Evolutionary conservation across 2,797 vertebrate genomes (phyloP).

Genomic region (Hippocampus kuda): DNA sequence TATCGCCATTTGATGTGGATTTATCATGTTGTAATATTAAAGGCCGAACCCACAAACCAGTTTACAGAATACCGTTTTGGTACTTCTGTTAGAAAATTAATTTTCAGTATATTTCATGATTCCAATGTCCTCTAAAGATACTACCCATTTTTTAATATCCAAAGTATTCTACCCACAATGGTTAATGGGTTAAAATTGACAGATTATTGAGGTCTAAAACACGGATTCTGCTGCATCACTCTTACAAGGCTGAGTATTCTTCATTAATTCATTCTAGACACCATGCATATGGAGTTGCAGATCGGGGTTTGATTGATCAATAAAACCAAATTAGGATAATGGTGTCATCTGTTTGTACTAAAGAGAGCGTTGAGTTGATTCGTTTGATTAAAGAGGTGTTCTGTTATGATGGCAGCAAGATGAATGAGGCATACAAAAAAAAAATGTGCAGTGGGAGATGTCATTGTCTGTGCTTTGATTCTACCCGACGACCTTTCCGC

Average conservation of each 20-base stretch:
- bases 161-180: background rate
- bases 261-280: background rate
- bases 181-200: background rate
- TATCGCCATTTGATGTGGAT: too few species aligned
- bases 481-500: constrained; percentile 34
- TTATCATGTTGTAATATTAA: too few species aligned
- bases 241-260: background rate
- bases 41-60: too few species aligned
- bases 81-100: too few species aligned
- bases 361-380: constrained; percentile 11
- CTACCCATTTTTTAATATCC: too few species aligned
- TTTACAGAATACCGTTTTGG: too few species aligned
- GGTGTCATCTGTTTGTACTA: background rate
- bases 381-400: constrained; percentile 11
- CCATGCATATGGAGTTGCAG: background rate
- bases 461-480: constrained; percentile 39
- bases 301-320: background rate
- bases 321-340: background rate
- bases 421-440: constrained; percentile 45
- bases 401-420: constrained; percentile 31
- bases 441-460: constrained; percentile 40
- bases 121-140: too few species aligned
- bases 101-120: too few species aligned
- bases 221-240: background rate
- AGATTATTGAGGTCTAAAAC: background rate